Base-by-base conservation (phyloP, 2,888 invertebrate species). In the Nemotelus nigrinus region DNA sequence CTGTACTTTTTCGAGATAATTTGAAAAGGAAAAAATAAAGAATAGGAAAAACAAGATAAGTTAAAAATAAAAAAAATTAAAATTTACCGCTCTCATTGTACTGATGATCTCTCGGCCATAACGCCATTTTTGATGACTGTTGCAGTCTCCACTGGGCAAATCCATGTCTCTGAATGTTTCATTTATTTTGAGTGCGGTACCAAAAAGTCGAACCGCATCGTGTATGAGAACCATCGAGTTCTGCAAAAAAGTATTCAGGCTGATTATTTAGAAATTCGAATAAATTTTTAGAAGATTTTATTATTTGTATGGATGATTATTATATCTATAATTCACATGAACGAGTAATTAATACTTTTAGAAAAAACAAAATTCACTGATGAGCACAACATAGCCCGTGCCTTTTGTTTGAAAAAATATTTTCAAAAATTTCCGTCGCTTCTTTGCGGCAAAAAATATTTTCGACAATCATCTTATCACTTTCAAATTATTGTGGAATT, bases 141-240 rank as follows among this genome's bases (percentile, higher is more conserved):
- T 85, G 83, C 88, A 89, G 71, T 85, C 85, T 2, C 86, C 72
- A 68, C 84, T 82, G 0, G 84, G 84, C 0, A 82, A 80, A 7
- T 80, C 80, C 0, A 87, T 81, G 45, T 86, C 84, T 2, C 86
- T 84, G 0, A 82, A 80, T 63, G 86, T 85, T 65, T 88, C 88
- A 74, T 88, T 82, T 77, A 87, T 86, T 79, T 87, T 85, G 39
- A 87, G 81, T 0, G 91, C 91, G 80, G 89, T 90, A 5, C 91
- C 90, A 83, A 93, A 92, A 79, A 93, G 86, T 82, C 89, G 89
- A 2, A 93, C 89, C 0, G 93, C 92, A 85, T 94, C 94, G 83
- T 92, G 92, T 77, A 93, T 88, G 45, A 94, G 85, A 3, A 93
- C 92, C 80, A 92, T 90, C 82, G 74, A 74, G 48, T 60, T 74